Conservation (phyloP, 2,888 invertebrate species). For the Lepeophtheirus nordmannii region DNA sequence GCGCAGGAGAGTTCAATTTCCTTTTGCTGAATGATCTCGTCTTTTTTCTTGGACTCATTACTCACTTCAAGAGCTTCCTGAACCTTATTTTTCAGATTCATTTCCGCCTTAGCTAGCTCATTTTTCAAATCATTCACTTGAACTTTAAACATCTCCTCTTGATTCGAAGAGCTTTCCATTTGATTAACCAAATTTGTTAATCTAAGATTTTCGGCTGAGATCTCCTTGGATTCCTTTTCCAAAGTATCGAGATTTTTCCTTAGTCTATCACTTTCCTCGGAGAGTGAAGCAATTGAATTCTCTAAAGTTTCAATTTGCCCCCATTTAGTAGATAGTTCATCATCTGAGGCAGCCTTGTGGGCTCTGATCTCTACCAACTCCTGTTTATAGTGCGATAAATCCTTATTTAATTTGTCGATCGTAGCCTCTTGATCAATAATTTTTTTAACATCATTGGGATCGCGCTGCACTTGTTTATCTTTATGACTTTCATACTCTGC, state of each 20-base stretch:
- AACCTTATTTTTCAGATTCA: neutral
- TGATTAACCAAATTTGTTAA: neutral
- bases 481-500: neutral
- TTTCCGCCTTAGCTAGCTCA: conserved; percentile 12
- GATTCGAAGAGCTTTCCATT: conserved; percentile 14
- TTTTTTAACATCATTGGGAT: neutral
- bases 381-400: neutral
- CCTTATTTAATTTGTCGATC: conserved; percentile 10
- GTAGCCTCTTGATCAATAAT: conserved; percentile 1
- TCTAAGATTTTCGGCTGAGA: neutral
- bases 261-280: conserved; percentile 13
- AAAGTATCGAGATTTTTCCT: conserved; percentile 3
- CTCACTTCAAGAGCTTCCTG: neutral
- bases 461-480: neutral
- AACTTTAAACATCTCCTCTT: conserved; percentile 16
- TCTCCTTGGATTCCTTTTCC: conserved; percentile 11
- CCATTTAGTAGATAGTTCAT: conserved; percentile 1
- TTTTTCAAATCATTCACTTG: conserved; percentile 10
- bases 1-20: conserved; percentile 16
- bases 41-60: neutral
- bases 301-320: conserved; percentile 17
- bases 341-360: conserved; percentile 17
- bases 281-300: conserved; percentile 13
- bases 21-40: conserved; percentile 17
- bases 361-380: conserved; percentile 15